phyloP scores from a whole-genome alignment of 2,888 invertebrate genomes.

The Eulithis prunata region DNA sequence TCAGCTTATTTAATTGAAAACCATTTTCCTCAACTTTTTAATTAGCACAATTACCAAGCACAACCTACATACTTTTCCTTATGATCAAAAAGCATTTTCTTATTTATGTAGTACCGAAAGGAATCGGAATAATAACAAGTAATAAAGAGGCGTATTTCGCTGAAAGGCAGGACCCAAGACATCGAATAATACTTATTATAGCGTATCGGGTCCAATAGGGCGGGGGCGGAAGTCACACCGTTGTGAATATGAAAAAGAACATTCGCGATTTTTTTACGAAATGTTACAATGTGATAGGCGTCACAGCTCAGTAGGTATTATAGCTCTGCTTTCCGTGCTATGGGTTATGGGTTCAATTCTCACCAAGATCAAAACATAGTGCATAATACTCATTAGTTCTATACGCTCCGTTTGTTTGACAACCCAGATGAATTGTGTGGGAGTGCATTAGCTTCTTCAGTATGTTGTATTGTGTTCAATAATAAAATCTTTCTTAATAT shows the following conservation, averaged over 20 bases:
- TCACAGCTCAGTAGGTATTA: no score
- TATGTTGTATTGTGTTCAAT: no score
- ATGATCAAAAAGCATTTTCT: conserved; percentile 13
- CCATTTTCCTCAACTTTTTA: conserved; percentile 16
- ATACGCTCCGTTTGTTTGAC: no score
- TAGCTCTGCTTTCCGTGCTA: no score
- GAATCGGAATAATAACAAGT: conserved; percentile 53
- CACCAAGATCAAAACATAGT: no score
- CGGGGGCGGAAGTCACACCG: conserved; percentile 49
- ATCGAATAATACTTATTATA: conserved; percentile 68
- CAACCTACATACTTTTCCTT: conserved; percentile 1
- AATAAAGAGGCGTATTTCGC: conserved; percentile 60
- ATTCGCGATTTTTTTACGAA: no score
- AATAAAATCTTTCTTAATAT: no score
- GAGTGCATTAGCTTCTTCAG: no score
- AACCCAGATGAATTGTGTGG: no score
- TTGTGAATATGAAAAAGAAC: conserved; percentile 20
- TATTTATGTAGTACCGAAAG: conserved; percentile 60
- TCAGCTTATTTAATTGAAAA: conserved; percentile 1
- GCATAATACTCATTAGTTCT: no score
- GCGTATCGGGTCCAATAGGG: conserved; percentile 58
- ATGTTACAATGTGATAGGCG: no score
- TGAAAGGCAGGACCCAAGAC: conserved; percentile 61
- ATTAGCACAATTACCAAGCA: conserved; percentile 15
- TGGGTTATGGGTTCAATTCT: no score